Evolutionary conservation across 1,140 invertebrate species (phyloP).

Genomic region (Medauroidea extradentata): DNA sequence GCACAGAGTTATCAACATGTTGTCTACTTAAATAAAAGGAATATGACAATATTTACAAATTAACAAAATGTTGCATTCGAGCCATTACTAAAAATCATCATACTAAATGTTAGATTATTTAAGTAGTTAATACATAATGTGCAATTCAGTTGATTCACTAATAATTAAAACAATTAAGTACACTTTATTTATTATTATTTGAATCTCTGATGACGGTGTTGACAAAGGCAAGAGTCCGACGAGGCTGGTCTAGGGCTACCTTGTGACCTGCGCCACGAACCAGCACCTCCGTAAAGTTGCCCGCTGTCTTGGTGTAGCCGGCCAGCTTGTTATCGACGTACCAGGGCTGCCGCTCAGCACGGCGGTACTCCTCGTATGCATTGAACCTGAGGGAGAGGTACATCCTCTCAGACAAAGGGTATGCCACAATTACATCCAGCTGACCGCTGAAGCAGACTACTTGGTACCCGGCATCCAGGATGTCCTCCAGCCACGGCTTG

Average conservation of each 20-base stretch:
- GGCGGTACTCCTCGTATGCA: constrained; percentile 54
- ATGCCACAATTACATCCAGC: too few species aligned
- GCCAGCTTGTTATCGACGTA: constrained; percentile 63
- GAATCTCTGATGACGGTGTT: too few species aligned
- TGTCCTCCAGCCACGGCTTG: constrained; percentile 64
- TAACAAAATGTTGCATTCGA: too few species aligned
- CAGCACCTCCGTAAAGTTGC: constrained; percentile 72
- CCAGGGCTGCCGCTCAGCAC: constrained; percentile 39
- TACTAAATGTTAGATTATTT: too few species aligned
- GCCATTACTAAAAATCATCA: too few species aligned
- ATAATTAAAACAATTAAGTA: too few species aligned
- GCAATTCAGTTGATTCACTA: too few species aligned
- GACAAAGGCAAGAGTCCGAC: constrained; percentile 71
- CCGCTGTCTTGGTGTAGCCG: constrained; percentile 68
- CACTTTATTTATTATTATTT: too few species aligned
- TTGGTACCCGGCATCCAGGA: constrained; percentile 61
- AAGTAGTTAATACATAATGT: too few species aligned
- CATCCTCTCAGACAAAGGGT: constrained; percentile 70
- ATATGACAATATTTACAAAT: too few species aligned
- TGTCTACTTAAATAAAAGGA: too few species aligned
- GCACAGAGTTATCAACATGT: too few species aligned
- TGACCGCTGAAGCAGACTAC: constrained; percentile 74
- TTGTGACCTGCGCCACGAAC: constrained; percentile 80
- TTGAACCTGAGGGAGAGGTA: constrained; percentile 60
- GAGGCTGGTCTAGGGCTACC: constrained; percentile 76